These are phyloP conservation scores for Brachycybe producta DNA, from an alignment of 2,888 invertebrate genomes.

Conservation along the genomic window DNA sequence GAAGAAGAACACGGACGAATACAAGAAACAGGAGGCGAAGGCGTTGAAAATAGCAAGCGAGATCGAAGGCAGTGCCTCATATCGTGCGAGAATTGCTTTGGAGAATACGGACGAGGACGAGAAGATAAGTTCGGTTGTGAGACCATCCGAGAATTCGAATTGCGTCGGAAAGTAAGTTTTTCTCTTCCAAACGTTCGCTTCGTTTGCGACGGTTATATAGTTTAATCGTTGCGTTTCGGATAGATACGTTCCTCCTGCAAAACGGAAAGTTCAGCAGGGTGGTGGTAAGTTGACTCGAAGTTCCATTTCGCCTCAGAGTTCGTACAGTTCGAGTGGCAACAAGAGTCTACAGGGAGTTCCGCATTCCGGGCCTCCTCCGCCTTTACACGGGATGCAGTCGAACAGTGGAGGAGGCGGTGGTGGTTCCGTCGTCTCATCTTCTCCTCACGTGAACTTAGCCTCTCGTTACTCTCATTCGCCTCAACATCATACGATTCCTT, in stretches of 20 bases:
- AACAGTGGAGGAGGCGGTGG: not conserved
- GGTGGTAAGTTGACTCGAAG: conserved; percentile 53
- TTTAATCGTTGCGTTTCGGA: conserved; percentile 31
- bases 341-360: conserved; percentile 6
- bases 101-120: conserved; percentile 91
- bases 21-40: conserved; percentile 66
- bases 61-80: conserved; percentile 73
- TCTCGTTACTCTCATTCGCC: not conserved
- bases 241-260: conserved; percentile 65
- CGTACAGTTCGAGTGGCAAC: conserved; percentile 17
- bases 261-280: conserved; percentile 50
- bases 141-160: conserved; percentile 37
- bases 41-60: conserved; percentile 84
- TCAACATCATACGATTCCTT: too few relatives aligned
- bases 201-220: conserved; percentile 6
- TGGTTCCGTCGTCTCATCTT: too few relatives aligned
- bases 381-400: conserved; percentile 13
- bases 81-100: conserved; percentile 65
- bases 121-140: conserved; percentile 65
- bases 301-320: conserved; percentile 40
- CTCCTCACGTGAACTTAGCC: conserved; percentile 4
- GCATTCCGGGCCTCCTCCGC: conserved; percentile 11
- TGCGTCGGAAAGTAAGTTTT: conserved; percentile 23
- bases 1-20: conserved; percentile 74
- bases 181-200: not conserved